These are phyloP conservation scores for Lepus europaeus DNA, from an alignment of 2,113 vertebrate genomes.

Conservation along the genomic window DNA sequence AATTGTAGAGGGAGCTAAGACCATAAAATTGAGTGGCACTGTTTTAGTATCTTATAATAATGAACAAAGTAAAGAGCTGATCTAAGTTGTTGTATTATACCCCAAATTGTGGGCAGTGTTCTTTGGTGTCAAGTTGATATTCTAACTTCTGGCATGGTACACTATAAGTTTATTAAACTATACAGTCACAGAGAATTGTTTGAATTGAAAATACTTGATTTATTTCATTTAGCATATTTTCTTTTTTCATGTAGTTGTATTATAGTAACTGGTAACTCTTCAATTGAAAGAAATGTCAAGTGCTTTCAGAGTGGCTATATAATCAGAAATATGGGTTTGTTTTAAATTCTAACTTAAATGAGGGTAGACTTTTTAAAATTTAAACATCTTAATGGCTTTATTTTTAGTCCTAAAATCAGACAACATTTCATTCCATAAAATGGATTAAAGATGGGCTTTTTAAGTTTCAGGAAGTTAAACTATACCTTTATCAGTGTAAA, in stretches of 20 bases:
- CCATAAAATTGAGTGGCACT: not conserved
- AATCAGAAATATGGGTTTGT: not conserved
- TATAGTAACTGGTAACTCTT: not conserved
- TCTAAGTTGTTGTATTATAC: not conserved
- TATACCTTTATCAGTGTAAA: not conserved
- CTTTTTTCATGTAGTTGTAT: not conserved
- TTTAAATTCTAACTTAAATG: not conserved
- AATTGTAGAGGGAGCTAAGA: slow-evolving; percentile 35
- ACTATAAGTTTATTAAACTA: not conserved
- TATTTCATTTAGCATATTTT: slow-evolving; percentile 31
- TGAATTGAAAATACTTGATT: slow-evolving; percentile 2
- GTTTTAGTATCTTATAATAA: not conserved
- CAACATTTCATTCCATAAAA: too few relatives aligned
- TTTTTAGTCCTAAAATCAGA: too few relatives aligned
- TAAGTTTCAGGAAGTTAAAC: not conserved
- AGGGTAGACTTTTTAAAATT: slow-evolving; percentile 11
- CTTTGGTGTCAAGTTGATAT: not conserved
- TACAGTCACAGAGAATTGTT: slow-evolving; percentile 9
- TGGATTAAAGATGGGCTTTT: too few relatives aligned
- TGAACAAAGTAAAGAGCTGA: not conserved
- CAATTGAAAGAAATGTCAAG: slow-evolving; percentile 6
- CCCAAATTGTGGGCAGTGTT: not conserved
- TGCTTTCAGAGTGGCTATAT: slow-evolving; percentile 34
- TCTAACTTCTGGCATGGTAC: not conserved
- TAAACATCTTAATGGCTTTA: too few relatives aligned